Evolutionary conservation across 2,113 vertebrate species (phyloP).

Genomic region (Petaurus breviceps): DNA sequence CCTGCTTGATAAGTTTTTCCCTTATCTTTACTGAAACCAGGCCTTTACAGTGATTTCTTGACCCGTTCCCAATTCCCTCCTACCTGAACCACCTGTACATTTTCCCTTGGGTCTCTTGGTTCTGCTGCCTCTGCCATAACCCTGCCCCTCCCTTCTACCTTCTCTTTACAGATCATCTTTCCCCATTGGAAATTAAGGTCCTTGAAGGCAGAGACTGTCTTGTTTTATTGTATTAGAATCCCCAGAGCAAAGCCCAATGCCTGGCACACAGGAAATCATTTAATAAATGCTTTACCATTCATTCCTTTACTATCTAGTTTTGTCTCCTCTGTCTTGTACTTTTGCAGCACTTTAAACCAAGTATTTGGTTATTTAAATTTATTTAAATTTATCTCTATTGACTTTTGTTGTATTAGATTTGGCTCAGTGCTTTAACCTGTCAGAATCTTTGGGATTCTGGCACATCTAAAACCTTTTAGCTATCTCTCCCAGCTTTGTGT

Average conservation of each 20-base stretch:
- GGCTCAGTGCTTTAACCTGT: constrained; percentile 65
- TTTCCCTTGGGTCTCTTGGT: neutral
- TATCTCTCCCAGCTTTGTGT: neutral
- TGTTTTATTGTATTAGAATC: neutral
- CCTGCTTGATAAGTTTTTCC: neutral
- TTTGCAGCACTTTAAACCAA: neutral
- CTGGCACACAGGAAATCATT: neutral
- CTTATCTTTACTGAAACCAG: neutral
- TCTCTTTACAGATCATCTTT: neutral
- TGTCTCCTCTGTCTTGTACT: neutral
- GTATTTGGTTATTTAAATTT: neutral
- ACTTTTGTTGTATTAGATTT: constrained; percentile 3
- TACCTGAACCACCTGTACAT: neutral
- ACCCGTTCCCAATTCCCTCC: neutral
- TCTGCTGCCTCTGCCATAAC: neutral
- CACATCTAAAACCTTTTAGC: neutral
- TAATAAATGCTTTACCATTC: neutral
- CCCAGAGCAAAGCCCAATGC: neutral
- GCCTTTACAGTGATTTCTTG: neutral
- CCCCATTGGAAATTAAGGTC: neutral
- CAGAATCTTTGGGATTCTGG: neutral
- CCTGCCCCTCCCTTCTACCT: neutral
- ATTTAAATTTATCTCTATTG: constrained; percentile 49
- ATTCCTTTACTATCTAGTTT: neutral
- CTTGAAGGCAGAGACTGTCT: neutral